phyloP scores from a whole-genome alignment of 2,888 invertebrate species.

The Tetragonula carbonaria region DNA sequence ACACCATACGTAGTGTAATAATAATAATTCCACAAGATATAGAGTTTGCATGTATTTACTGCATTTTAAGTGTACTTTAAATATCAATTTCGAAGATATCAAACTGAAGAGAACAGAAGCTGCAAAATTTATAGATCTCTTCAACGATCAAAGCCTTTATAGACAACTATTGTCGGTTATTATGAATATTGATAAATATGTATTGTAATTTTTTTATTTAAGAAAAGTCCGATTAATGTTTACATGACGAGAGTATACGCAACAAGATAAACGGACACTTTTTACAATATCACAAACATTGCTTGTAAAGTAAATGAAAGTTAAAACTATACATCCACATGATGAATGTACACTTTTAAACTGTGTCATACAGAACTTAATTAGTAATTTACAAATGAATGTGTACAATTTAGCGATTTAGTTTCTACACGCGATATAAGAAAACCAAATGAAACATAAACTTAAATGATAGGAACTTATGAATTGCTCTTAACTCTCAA shows the following conservation, averaged over 20 bases:
- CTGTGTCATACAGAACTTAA: neutral
- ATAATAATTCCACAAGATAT: neutral
- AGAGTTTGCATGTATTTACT: constrained; percentile 3
- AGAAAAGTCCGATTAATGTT: neutral
- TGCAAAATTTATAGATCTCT: neutral
- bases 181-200: neutral
- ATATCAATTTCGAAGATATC: neutral
- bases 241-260: neutral
- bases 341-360: constrained; percentile 27
- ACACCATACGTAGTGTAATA: constrained; percentile 18
- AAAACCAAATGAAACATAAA: constrained; percentile 26
- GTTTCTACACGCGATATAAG: constrained; percentile 1
- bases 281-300: constrained; percentile 42
- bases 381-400: constrained; percentile 29
- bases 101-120: neutral
- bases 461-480: constrained; percentile 46
- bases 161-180: neutral
- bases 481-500: constrained; percentile 38
- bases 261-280: constrained; percentile 26
- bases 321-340: constrained; percentile 21
- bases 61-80: constrained; percentile 8
- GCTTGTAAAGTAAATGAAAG: constrained; percentile 6
- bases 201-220: neutral
- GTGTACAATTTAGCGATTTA: constrained; percentile 22
- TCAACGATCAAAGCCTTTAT: neutral